These are phyloP conservation scores for Drosophila cardini DNA, from an alignment of 1,140 invertebrate species.

Conservation along the genomic window DNA sequence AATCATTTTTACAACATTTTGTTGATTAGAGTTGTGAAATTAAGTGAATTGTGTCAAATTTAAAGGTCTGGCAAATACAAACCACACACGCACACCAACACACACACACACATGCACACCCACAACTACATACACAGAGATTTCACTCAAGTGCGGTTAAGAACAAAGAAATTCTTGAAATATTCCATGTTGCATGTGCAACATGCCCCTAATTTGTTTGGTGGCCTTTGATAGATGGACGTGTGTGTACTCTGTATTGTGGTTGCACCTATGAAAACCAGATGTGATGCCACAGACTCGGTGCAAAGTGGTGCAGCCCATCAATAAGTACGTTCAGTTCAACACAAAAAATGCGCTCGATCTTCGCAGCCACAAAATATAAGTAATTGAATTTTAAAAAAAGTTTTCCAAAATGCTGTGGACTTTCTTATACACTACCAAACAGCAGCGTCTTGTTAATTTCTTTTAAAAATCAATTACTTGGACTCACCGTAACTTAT, in stretches of 20 bases:
- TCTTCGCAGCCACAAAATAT: not conserved
- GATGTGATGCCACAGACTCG: conserved; percentile 41
- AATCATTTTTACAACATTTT: too few relatives aligned
- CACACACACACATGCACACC: not conserved
- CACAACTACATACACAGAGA: not conserved
- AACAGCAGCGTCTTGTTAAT: conserved; percentile 2
- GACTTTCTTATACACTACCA: not conserved
- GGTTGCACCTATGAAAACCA: conserved; percentile 58
- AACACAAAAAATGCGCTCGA: conserved; percentile 30
- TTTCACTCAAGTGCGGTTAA: conserved; percentile 26
- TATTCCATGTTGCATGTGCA: conserved; percentile 23
- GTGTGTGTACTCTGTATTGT: conserved; percentile 24
- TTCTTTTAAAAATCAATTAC: conserved; percentile 45
- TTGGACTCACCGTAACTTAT: conserved; percentile 34
- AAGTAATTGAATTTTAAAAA: conserved; percentile 63
- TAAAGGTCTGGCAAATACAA: not conserved
- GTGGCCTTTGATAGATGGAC: conserved; percentile 38
- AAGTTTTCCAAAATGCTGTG: not conserved
- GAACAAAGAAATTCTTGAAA: conserved; percentile 61
- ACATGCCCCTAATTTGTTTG: conserved; percentile 34
- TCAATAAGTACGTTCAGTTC: conserved; percentile 43
- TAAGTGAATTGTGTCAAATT: not conserved
- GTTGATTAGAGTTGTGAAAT: not conserved
- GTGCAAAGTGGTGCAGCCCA: conserved; percentile 30
- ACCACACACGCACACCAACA: not conserved